phyloP scores from a whole-genome alignment of 2,113 vertebrate genomes.

The Emydocephalus ijimae region DNA sequence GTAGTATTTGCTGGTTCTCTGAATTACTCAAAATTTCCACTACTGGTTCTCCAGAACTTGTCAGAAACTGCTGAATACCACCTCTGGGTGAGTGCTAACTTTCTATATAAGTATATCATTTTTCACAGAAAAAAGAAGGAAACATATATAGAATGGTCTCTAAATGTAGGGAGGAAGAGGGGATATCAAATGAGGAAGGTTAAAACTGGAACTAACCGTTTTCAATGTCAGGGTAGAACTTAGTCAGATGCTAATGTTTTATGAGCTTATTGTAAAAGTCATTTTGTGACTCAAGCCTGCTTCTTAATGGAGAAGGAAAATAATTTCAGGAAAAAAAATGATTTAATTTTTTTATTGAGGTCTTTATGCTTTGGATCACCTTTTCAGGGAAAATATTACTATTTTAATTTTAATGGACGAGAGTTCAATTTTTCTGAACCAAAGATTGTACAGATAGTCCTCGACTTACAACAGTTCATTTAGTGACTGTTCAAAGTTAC shows the following conservation, averaged over 20 bases:
- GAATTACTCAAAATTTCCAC: no score
- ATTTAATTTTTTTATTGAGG: background rate
- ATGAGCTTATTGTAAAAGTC: background rate
- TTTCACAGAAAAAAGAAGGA: background rate
- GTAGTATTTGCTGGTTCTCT: no score
- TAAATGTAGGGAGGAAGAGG: background rate
- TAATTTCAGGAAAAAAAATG: background rate
- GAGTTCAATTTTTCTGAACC: background rate
- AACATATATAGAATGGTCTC: background rate
- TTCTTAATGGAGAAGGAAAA: background rate
- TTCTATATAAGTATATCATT: background rate
- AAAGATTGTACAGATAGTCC: background rate
- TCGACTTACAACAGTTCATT: no score
- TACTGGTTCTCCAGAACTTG: no score
- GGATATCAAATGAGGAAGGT: background rate
- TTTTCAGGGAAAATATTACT: background rate
- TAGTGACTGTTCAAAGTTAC: no score
- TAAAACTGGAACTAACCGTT: background rate
- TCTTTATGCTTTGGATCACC: background rate
- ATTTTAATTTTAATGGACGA: background rate
- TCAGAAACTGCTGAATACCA: no score
- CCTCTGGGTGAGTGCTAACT: no score
- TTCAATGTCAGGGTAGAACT: background rate
- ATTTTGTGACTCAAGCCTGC: background rate
- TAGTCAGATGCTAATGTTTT: background rate